Evolutionary conservation across 2,113 vertebrate species (phyloP).

Genomic region (Leptocoma aspasia): DNA sequence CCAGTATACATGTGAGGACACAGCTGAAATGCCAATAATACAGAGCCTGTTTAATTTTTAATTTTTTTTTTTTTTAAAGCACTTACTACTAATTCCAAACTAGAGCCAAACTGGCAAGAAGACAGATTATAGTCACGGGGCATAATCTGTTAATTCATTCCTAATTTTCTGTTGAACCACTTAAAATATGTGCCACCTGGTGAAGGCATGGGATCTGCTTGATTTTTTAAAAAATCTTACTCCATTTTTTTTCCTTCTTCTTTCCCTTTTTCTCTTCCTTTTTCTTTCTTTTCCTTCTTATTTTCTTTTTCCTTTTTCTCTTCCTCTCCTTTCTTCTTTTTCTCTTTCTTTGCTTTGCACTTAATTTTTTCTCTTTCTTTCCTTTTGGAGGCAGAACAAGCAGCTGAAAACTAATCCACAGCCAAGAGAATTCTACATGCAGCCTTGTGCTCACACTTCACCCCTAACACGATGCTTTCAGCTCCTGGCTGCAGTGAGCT

Average conservation of each 20-base stretch:
- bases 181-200: not conserved
- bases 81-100: not conserved
- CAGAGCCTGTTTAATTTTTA: not conserved
- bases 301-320: accelerated
- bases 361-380: not conserved
- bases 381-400: not conserved
- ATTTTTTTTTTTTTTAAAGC: not conserved
- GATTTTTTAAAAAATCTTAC: accelerated
- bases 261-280: accelerated
- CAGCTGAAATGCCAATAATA: not conserved
- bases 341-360: not conserved
- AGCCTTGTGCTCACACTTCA: not conserved
- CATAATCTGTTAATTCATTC: not conserved
- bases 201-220: not conserved
- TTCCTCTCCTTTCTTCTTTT: not conserved
- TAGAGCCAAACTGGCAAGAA: not conserved
- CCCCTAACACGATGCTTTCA: accelerated
- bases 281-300: accelerated
- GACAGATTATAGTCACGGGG: not conserved
- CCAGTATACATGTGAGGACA: not conserved
- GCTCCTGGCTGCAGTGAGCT: not conserved
- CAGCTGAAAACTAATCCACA: not conserved
- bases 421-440: not conserved
- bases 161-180: not conserved
- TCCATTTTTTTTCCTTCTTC: accelerated